These are phyloP conservation scores for Hecatera dysodea DNA, from an alignment of 2,888 invertebrate genomes.

Conservation along the genomic window DNA sequence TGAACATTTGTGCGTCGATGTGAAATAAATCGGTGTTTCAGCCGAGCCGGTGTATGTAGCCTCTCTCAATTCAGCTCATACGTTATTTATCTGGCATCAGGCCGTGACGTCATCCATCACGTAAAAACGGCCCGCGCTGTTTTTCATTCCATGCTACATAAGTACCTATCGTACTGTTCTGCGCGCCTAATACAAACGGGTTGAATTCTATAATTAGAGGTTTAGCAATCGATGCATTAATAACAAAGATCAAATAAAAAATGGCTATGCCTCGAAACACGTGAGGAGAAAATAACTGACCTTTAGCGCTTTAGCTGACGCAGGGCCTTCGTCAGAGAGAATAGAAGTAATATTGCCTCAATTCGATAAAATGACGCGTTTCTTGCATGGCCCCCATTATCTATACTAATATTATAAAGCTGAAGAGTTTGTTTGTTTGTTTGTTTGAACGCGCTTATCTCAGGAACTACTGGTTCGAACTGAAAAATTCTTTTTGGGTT, in stretches of 20 bases:
- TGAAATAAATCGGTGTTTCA: slow-evolving; percentile 45
- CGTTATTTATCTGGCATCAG: slow-evolving; percentile 59
- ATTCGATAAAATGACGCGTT: too few relatives aligned
- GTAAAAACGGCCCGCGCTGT: slow-evolving; percentile 30
- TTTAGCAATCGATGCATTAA: slow-evolving; percentile 8
- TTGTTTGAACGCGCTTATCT: too few relatives aligned
- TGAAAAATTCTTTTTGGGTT: too few relatives aligned
- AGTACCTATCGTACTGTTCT: slow-evolving; percentile 14
- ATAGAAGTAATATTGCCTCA: neutral
- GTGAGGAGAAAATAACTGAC: neutral
- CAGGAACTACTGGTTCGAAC: too few relatives aligned
- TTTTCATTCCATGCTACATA: slow-evolving; percentile 8
- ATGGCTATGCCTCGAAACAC: neutral
- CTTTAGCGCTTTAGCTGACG: neutral
- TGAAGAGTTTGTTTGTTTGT: too few relatives aligned
- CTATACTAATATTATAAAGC: too few relatives aligned
- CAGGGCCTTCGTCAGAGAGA: neutral
- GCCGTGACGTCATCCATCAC: slow-evolving; percentile 62
- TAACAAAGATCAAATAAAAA: neutral
- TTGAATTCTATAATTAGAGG: slow-evolving; percentile 15
- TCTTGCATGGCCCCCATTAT: too few relatives aligned
- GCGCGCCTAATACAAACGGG: neutral
- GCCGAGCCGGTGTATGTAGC: slow-evolving; percentile 25
- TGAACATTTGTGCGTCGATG: slow-evolving; percentile 37
- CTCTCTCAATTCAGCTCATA: slow-evolving; percentile 57